A percentile compares a stretch with the other conserved stretches of the same genome.
Conservation (phyloP, 2,797 vertebrate genomes). For the Oryzias sinensis region DNA sequence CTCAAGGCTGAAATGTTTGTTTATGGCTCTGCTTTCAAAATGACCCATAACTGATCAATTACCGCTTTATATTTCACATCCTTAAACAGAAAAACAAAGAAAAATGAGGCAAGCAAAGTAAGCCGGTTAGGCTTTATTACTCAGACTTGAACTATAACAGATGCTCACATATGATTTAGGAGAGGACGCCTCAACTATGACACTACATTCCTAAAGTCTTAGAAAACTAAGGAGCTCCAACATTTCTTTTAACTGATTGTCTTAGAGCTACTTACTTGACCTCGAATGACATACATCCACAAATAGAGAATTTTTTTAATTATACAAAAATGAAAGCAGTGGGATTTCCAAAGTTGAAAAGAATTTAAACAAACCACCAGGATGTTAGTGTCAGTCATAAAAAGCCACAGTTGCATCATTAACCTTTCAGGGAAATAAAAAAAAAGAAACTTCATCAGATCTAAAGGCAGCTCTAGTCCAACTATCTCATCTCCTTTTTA, state of each 20-base stretch:
- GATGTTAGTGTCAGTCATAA: conserved; percentile 39
- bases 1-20: conserved; percentile 35
- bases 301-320: conserved; percentile 24
- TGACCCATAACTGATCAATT: conserved; percentile 66
- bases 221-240: conserved; percentile 40
- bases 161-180: conserved; percentile 43
- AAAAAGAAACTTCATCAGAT: conserved; percentile 15
- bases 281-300: conserved; percentile 52
- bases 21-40: conserved; percentile 53
- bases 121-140: conserved; percentile 48
- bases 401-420: conserved; percentile 31
- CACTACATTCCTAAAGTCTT: conserved; percentile 32
- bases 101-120: conserved; percentile 56
- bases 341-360: conserved; percentile 32
- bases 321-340: conserved; percentile 50
- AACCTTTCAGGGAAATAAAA: conserved; percentile 21
- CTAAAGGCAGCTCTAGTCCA: background rate
- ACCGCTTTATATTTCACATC: conserved; percentile 54
- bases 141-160: conserved; percentile 44
- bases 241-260: conserved; percentile 56
- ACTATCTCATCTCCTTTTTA: too few species aligned
- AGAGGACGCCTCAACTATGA: conserved; percentile 48
- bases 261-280: conserved; percentile 42
- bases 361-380: conserved; percentile 40
- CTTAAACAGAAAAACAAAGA: conserved; percentile 56